Base-by-base conservation (phyloP, 2,888 invertebrate species). In the Parascotia fuliginaria region DNA sequence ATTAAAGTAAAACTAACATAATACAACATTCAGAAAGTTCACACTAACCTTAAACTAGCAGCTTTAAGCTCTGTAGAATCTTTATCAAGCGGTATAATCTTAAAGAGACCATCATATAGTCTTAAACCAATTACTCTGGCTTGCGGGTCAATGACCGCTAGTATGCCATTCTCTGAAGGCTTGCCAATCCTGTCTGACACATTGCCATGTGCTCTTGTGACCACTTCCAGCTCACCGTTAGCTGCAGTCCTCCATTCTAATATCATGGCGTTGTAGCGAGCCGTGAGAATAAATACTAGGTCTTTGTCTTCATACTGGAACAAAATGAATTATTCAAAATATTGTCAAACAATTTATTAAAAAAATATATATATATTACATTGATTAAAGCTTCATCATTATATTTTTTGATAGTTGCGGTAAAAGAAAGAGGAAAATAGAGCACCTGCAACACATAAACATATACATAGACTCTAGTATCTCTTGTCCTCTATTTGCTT, bases 201-300 rank as follows among this genome's bases (percentile, higher is more conserved):
- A 93, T 98, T 98, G 2, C 99, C 99, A 81, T 98, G 98, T 2
- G 99, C 99, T 81, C 97, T 95, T 0, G 99, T 99, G 40, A 98
- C 95, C 15, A 99, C 98, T 79, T 98, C 98, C 45, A 99, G 93
- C 53, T 97, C 98, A 3, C 96, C 96, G 60, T 95, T 95, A 9
- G 89, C 76, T 2, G 92, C 92, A 36, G 94, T 94, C 41, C 93
- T 94, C 88, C 98, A 99, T 87, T 98, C 98, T 59, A 99, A 88
- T 75, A 99, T 98, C 97, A 99, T 98, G 1, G 98, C 98, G 93
- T 99, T 98, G 82, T 98, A 98, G 36, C 98, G 95, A 36, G 96
- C 95, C 4, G 99, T 99, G 43, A 99, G 93, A 31, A 99, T 95
- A 83, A 99, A 98, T 34, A 99, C 93, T 47, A 97, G 91, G 85